A percentile compares a stretch with the other conserved stretches of the same genome.
These are phyloP conservation scores for roundworm (Caenorhabditis elegans) DNA, from an alignment of 1,140 invertebrate species.

Conservation along the genomic window DNA sequence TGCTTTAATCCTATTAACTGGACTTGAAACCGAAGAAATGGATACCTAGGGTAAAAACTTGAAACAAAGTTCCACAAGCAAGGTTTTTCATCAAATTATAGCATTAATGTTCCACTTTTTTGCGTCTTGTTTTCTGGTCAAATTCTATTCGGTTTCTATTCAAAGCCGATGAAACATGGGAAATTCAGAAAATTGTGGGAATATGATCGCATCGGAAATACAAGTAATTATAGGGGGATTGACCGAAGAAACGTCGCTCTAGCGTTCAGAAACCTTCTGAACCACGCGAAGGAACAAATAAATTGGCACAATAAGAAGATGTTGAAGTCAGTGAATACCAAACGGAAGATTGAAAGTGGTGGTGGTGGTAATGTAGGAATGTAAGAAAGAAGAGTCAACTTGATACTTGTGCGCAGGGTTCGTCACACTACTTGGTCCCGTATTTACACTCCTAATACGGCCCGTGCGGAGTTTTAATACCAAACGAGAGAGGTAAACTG, in stretches of 20 bases:
- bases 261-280: neutral
- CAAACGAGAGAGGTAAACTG: neutral
- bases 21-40: no score
- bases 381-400: constrained; percentile 9
- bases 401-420: neutral
- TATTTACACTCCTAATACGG: constrained; percentile 24
- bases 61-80: neutral
- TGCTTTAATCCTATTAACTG: constrained; percentile 1
- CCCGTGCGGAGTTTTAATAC: neutral
- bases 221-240: constrained; percentile 6
- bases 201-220: constrained; percentile 24
- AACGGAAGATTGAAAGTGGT: neutral
- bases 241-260: neutral
- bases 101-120: constrained; percentile 24
- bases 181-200: constrained; percentile 14
- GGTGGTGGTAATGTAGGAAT: neutral
- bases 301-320: constrained; percentile 12
- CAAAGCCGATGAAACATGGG: neutral
- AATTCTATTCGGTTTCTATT: neutral
- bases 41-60: no score
- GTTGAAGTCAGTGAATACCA: neutral
- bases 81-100: constrained; percentile 6
- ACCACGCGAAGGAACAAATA: neutral
- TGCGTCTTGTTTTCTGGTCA: neutral
- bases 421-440: constrained; percentile 27